phyloP scores from a whole-genome alignment of 2,888 invertebrate genomes.

The Lepidonotus clava region DNA sequence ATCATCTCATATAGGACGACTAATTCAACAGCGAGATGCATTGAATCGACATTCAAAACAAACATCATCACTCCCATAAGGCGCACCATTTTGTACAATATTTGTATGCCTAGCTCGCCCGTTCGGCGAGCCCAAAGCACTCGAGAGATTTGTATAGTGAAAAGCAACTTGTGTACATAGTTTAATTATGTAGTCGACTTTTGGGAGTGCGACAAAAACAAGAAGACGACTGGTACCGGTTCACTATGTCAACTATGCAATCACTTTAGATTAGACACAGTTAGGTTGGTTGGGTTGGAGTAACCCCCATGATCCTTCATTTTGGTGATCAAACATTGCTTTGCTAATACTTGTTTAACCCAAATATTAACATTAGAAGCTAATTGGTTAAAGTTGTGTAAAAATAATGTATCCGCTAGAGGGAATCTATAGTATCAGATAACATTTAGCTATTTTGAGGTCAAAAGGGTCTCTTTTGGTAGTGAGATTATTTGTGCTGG shows the following conservation, averaged over 20 bases:
- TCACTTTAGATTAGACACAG: neutral
- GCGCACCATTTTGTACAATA: constrained; percentile 6
- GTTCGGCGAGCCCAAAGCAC: neutral
- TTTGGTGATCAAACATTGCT: no score
- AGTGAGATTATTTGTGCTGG: no score
- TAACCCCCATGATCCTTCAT: no score
- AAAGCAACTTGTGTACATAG: neutral
- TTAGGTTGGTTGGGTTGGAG: neutral
- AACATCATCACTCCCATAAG: neutral
- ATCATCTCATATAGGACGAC: constrained; percentile 5
- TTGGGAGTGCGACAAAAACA: no score
- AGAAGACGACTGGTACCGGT: no score
- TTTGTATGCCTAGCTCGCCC: constrained; percentile 15
- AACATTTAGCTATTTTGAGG: no score
- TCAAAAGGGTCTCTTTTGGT: no score
- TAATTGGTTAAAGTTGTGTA: no score
- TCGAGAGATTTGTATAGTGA: constrained; percentile 16
- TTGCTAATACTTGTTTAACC: no score
- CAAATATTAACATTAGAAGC: no score
- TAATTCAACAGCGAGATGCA: constrained; percentile 14
- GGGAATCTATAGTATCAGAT: no score
- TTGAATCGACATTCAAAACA: neutral
- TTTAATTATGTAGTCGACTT: neutral
- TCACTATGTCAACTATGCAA: constrained; percentile 25
- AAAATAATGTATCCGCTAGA: no score